Percentiles rank a stretch among this genome's conserved stretches.
Evolutionary conservation across 2,888 invertebrate genomes (phyloP).

Genomic region (Agrenia bidenticulata): DNA sequence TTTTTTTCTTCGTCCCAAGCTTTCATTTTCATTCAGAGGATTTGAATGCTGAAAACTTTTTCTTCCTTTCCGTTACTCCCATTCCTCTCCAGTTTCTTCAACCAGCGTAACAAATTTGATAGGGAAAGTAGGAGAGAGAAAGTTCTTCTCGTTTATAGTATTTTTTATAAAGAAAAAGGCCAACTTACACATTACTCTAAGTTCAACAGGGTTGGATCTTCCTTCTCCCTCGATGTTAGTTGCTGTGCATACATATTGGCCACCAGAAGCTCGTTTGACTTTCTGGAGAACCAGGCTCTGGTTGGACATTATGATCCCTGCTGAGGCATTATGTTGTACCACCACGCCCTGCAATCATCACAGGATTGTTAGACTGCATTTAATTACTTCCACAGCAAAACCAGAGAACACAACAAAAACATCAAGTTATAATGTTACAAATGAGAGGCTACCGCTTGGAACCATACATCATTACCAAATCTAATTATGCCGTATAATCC

Average conservation of each 20-base stretch:
- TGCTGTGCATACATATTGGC: conserved; percentile 79
- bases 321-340: conserved; percentile 80
- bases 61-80: conserved; percentile 5
- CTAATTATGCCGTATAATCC: background rate
- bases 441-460: too few relatives aligned
- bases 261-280: conserved; percentile 77
- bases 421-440: background rate
- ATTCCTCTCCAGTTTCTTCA: background rate
- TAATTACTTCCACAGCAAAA: conserved; percentile 7
- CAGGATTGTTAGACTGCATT: background rate
- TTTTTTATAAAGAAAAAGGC: conserved; percentile 1
- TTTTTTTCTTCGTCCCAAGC: conserved; percentile 3
- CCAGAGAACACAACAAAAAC: background rate
- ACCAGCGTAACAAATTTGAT: background rate
- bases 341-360: conserved; percentile 69
- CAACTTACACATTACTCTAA: conserved; percentile 89
- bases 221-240: conserved; percentile 91
- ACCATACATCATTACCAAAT: conserved; percentile 12
- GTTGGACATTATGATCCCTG: conserved; percentile 82
- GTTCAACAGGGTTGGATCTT: conserved; percentile 73
- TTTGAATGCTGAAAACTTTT: conserved; percentile 13
- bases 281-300: conserved; percentile 78
- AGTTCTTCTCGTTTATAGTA: background rate
- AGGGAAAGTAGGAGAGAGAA: conserved; percentile 13
- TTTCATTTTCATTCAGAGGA: conserved; percentile 18